Base-by-base conservation (phyloP, 2,888 invertebrate genomes). In the Mythimna pallens region DNA sequence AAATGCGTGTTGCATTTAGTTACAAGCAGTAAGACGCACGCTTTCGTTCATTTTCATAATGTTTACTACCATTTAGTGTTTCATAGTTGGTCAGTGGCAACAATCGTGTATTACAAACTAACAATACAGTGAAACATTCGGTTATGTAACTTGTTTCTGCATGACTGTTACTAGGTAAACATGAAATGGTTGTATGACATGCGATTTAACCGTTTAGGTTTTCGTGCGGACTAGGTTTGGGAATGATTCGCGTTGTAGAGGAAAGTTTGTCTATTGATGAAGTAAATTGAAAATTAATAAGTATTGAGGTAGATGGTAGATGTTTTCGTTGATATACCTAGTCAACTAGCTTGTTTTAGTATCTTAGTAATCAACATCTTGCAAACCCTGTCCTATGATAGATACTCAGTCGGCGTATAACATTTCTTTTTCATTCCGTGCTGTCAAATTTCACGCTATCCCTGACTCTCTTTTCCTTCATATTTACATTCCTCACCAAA, bases 11-110 rank as follows among this genome's bases (percentile, higher is more conserved):
- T n/a, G n/a, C n/a, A n/a, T 63, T 75, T 69, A 50, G 73, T 70
- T 62, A 57, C 70, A 61, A 67, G 9, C 34, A 34, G 20, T 36
- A 63, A 47, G 43, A 43, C n/a, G 57, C 55, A 71, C 69, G 69
- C 71, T 81, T 82, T 78, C 73, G 30, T 59, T 73, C 43, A 55
- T 85, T 83, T 83, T 78, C 80, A 78, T 81, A 85, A 83, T 80
- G 74, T 77, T 78, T 76, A 73, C 83, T 61, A 71, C 76, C 70
- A 70, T 70, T 85, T 80, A 80, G 83, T 85, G 71, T 65, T 73
- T 71, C 52, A 70, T 36, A 65, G 52, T 80, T 54, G 80, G 82
- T 82, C 77, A 78, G 65, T 34, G 36, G 77, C 67, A 67, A 64
- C 74, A 65, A 61, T 50, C 61, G 7, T 14, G n/a, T 9, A 14